These are phyloP conservation scores for Galerucella nymphaeae DNA, from an alignment of 2,888 invertebrate species.

Conservation along the genomic window DNA sequence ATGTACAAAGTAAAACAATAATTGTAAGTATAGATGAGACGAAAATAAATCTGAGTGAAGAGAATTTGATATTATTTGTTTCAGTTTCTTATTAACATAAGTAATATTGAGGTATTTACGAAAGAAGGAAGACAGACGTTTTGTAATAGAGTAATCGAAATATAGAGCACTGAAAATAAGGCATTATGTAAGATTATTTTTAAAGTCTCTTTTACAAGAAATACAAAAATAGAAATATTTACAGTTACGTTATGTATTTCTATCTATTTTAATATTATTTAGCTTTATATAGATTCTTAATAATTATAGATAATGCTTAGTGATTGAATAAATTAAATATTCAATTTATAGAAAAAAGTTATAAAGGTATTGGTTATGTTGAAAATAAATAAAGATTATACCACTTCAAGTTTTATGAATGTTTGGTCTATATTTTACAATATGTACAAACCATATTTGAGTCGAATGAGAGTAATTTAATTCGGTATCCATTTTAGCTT, in stretches of 20 bases:
- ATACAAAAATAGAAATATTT: conserved; percentile 24
- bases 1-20: too few relatives aligned
- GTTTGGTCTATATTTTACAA: background rate
- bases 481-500: background rate
- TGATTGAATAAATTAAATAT: background rate
- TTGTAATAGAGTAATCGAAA: background rate
- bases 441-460: conserved; percentile 3
- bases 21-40: too few relatives aligned
- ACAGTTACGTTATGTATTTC: conserved; percentile 21
- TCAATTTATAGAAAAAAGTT: background rate
- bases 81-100: too few relatives aligned
- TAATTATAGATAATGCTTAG: background rate
- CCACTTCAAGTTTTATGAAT: background rate
- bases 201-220: conserved; percentile 1
- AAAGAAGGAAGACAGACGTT: conserved; percentile 3
- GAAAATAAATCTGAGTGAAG: too few relatives aligned
- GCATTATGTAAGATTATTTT: conserved; percentile 26
- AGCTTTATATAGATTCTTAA: conserved; percentile 1
- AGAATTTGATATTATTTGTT: too few relatives aligned
- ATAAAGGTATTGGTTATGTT: background rate
- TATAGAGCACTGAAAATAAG: background rate
- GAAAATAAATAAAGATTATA: background rate
- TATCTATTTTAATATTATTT: conserved; percentile 8
- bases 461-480: background rate
- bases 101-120: background rate